These are phyloP conservation scores for Augochlora pura DNA, from an alignment of 1,140 invertebrate species.

Conservation along the genomic window DNA sequence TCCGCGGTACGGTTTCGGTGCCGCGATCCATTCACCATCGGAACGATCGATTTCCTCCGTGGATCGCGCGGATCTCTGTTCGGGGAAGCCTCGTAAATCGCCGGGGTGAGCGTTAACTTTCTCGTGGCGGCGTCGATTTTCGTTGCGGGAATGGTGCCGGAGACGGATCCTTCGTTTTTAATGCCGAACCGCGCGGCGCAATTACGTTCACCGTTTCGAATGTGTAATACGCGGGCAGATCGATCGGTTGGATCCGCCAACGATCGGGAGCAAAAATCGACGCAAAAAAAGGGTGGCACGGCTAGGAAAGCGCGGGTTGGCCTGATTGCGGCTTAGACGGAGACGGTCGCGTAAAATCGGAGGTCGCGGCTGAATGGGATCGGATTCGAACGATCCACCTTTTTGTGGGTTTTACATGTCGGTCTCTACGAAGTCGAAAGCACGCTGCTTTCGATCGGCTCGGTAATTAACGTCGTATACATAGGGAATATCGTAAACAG, in stretches of 20 bases:
- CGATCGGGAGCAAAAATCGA: background rate
- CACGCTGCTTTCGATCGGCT: background rate
- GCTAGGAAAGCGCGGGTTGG: background rate
- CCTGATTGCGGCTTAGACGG: slow-evolving; percentile 10
- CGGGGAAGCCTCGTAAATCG: slow-evolving; percentile 34
- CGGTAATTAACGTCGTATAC: too few species aligned
- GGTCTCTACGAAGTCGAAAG: slow-evolving; percentile 2
- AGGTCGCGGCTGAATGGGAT: background rate
- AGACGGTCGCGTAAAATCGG: slow-evolving; percentile 10
- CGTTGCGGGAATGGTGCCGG: slow-evolving; percentile 35
- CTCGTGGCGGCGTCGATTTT: slow-evolving; percentile 46
- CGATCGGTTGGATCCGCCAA: background rate
- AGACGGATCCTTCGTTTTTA: background rate
- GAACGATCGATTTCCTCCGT: slow-evolving; percentile 35
- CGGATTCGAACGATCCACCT: background rate
- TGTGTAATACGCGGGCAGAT: background rate
- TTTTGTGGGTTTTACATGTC: background rate
- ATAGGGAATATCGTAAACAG: too few species aligned
- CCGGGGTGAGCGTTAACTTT: slow-evolving; percentile 34
- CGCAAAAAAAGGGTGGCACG: background rate
- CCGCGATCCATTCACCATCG: background rate
- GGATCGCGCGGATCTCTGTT: slow-evolving; percentile 2
- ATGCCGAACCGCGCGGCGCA: background rate
- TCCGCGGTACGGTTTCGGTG: slow-evolving; percentile 13
- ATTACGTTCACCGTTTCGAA: slow-evolving; percentile 29